phyloP scores from a whole-genome alignment of 2,797 vertebrate species.

The Eidolon dupreanum region DNA sequence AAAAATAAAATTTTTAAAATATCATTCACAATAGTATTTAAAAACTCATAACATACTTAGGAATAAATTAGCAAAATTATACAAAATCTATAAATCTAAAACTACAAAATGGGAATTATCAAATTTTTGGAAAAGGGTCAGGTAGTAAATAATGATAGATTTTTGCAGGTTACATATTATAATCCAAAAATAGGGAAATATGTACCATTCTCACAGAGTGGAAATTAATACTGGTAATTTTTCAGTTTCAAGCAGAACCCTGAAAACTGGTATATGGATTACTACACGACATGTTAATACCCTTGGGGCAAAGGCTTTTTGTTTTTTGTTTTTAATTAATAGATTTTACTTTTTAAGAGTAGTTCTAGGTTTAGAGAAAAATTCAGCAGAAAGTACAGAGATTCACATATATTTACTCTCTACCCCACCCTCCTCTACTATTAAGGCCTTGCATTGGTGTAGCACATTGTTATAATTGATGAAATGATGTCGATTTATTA shows the following conservation, averaged over 20 bases:
- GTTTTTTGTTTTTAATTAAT: neutral
- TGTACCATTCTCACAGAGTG: neutral
- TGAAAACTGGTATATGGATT: neutral
- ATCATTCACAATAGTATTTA: neutral
- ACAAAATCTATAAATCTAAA: neutral
- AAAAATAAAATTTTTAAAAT: neutral
- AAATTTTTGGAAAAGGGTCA: neutral
- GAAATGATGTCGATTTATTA: neutral
- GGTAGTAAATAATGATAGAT: neutral
- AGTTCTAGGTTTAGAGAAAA: constrained; percentile 20
- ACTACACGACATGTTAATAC: neutral
- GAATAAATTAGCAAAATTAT: neutral
- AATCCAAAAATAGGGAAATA: neutral
- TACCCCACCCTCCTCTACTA: neutral
- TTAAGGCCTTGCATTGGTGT: neutral
- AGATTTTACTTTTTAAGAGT: neutral
- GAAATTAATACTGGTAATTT: neutral
- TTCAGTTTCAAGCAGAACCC: neutral
- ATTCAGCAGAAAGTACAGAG: neutral
- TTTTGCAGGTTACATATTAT: neutral
- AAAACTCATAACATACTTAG: neutral
- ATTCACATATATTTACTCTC: neutral
- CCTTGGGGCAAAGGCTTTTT: neutral
- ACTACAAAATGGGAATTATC: neutral
- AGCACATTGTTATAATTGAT: neutral